Evolutionary conservation across 1,140 invertebrate species (phyloP), one percentile per base, ranked within the genome.

Genomic region (Idris sp.): DNA sequence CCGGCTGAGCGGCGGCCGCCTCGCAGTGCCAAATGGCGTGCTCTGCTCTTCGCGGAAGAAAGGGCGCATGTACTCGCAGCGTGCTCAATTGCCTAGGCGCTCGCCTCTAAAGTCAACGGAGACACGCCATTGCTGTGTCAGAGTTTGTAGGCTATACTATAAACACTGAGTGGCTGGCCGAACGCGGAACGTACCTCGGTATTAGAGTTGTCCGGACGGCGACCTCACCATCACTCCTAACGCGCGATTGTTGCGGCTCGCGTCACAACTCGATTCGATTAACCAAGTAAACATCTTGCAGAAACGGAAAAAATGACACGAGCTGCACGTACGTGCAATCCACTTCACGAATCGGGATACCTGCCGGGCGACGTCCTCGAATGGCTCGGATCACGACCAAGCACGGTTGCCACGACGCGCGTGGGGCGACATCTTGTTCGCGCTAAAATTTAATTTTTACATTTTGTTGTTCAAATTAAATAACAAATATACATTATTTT

Each of bases 221-320:
- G 68, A 77, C 75, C 64, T 76, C 83, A 81, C 81, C 40, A 73
- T 54, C 67, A 54, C 76, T 76, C 79, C 61, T 61, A 76, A 79
- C 76, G 77, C 79, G 77, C 72, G 75, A 79, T 78, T 78, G 48
- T 78, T 71, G 65, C 65, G 76, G 73, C 75, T 75, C 61, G 78
- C 72, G 80, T 77, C 67, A 59, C 80, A 78, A 79, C 79, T 80
- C 75, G 68, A 76, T 79, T 77, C 68, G 75, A 74, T 74, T 65
- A 80, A 78, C 78, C 80, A 79, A 79, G 83, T 86, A 85, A 85
- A 85, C 84, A 85, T 86, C 80, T 85, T 85, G 83, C 76, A 81
- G 74, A 76, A 82, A 84, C 79, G 73, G 79, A 83, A 85, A 85
- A 85, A 86, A 85, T 85, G 82, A 84, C 84, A 85, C 78, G 84